Base-by-base conservation (phyloP, 2,797 vertebrate species). In the Orestias chungarensis region DNA sequence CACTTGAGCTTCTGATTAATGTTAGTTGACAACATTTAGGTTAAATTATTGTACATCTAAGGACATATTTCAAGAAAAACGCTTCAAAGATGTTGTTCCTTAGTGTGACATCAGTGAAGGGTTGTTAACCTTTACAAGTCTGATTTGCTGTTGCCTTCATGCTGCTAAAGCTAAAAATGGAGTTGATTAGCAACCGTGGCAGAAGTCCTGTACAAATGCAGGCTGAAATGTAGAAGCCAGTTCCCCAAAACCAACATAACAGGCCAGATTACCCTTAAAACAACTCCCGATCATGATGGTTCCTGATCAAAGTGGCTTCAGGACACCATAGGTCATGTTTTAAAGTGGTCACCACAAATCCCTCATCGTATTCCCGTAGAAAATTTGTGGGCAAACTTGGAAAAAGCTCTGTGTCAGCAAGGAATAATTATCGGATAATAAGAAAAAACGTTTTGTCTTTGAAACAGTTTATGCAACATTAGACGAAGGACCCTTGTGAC, bases 391-490 rank as follows among this genome's bases (percentile, higher is more conserved):
- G 46, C 20, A 8, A 7, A 49, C 18, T 20, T 49, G 18, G n/a
- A n/a, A 49, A 49, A 46, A 49, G 46, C 6, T 46, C 14, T 17
- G 17, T 18, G 17, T 46, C 25, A 27, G 25, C 6, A 29, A 23
- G 25, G 50, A 33, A 18, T 33, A 31, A 57, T 31, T 33, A 31
- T 57, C 7, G 33, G 7, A 47, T 6, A 29, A 29, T 31, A 50
- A n/a, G 27, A 55, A 31, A 55, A 50, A 31, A 55, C 8, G 52
- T 55, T n/a, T 18, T 3, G 29, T 20, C 8, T 57, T 33, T 33
- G 7, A 33, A 31, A 10, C 54, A 85, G 87, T 87, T 20, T n/a
- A 68, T 61, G 40, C 79, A 66, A 67, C 23, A 25, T 65, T 44
- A 11, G 44, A 65, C 29, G n/a, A 25, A 64, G 49, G 76, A 43